Conservation (phyloP, 30 jellyfish, hydroid and myxozoan genomes). For the Aurelia coerulea region DNA sequence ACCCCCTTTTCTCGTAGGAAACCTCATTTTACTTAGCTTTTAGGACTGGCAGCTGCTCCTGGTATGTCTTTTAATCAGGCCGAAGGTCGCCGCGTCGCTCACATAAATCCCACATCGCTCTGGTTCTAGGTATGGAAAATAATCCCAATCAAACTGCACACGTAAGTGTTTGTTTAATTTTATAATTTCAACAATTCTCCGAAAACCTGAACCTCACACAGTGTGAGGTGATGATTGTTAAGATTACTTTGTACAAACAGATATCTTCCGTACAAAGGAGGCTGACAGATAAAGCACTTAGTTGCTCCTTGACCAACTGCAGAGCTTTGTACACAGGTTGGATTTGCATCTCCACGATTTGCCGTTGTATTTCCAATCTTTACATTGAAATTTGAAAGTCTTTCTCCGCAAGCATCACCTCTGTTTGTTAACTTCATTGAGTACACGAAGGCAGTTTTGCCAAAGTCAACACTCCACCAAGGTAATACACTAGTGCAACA, state of each 20-base stretch:
- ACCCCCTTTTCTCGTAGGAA: too few relatives aligned
- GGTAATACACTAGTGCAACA: constrained; percentile 33
- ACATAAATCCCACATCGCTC: too few relatives aligned
- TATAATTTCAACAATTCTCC: constrained; percentile 32
- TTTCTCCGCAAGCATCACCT: constrained; percentile 37
- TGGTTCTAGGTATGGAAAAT: too few relatives aligned
- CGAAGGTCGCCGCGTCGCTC: too few relatives aligned
- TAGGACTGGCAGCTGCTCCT: too few relatives aligned
- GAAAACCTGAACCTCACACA: constrained; percentile 18
- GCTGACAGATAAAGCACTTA: constrained; percentile 13
- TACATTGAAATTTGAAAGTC: constrained; percentile 30
- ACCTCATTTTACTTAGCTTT: too few relatives aligned
- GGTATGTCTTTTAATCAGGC: too few relatives aligned
- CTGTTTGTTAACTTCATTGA: constrained; percentile 54
- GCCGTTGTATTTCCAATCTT: constrained; percentile 5
- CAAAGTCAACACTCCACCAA: constrained; percentile 73
- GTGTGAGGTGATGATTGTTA: background rate
- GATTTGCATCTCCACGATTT: constrained; percentile 13
- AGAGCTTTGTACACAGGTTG: background rate
- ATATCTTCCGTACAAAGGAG: constrained; percentile 32
- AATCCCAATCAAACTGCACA: too few relatives aligned
- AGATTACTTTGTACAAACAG: background rate
- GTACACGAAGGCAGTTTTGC: constrained; percentile 36
- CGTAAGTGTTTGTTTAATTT: too few relatives aligned
- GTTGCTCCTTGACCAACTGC: constrained; percentile 38